Evolutionary conservation across 1,140 invertebrate genomes (phyloP).

Genomic region (Neodiprion pinetum): DNA sequence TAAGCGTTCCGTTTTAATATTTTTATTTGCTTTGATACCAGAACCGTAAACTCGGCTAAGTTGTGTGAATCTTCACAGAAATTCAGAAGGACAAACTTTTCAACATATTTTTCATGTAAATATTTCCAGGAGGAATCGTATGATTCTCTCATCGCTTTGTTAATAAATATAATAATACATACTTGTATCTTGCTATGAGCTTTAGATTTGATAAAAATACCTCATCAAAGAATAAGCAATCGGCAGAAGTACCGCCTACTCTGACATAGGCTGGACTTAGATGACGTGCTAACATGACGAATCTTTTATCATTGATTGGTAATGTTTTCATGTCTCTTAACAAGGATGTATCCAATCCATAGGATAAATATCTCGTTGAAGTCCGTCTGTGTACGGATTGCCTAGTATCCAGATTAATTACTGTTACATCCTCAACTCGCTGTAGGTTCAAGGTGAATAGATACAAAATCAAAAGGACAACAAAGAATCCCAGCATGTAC

Average conservation of each 20-base stretch:
- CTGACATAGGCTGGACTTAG: constrained; percentile 69
- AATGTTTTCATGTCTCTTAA: constrained; percentile 44
- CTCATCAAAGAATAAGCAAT: constrained; percentile 68
- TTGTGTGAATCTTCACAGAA: too few species aligned
- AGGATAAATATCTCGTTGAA: constrained; percentile 55
- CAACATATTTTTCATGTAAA: too few species aligned
- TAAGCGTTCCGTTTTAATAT: not conserved
- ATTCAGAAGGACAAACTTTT: too few species aligned
- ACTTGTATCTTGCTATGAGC: too few species aligned
- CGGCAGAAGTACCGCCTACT: constrained; percentile 72
- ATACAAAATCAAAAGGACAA: constrained; percentile 14
- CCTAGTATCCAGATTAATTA: constrained; percentile 16
- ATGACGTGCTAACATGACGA: constrained; percentile 63
- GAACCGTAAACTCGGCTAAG: too few species aligned
- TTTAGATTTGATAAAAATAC: constrained; percentile 25
- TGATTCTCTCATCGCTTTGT: too few species aligned
- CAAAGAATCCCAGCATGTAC: constrained; percentile 9
- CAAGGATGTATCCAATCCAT: constrained; percentile 55
- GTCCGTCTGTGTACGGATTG: constrained; percentile 28
- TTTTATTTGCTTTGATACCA: not conserved
- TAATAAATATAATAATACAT: too few species aligned
- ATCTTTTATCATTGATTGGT: constrained; percentile 49
- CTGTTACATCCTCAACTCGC: constrained; percentile 10
- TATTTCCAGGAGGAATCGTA: too few species aligned
- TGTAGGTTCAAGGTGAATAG: constrained; percentile 9